Percentiles rank a stretch among this genome's conserved stretches.
Conservation (phyloP, 35 echinoderm and acorn worm genomes). For the Heliocidaris erythrogramma region DNA sequence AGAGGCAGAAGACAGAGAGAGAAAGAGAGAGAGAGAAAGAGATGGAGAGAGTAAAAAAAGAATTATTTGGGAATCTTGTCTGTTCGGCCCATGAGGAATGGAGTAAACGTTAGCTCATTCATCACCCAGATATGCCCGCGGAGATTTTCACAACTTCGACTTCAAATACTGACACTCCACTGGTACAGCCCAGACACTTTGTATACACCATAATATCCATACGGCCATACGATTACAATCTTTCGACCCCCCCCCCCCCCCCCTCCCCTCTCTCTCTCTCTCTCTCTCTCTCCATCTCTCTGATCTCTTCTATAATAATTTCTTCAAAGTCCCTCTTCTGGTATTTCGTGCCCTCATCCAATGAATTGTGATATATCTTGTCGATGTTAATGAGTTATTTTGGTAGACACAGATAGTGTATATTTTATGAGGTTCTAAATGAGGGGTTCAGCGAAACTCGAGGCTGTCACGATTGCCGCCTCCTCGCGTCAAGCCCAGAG, state of each 20-base stretch:
- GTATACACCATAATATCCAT: neutral
- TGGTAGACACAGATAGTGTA: constrained; percentile 29
- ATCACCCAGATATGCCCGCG: constrained; percentile 43
- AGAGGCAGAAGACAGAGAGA: neutral
- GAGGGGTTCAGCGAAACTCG: constrained; percentile 43
- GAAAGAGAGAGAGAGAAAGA: neutral
- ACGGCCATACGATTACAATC: neutral
- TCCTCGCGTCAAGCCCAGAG: constrained; percentile 11
- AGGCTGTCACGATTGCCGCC: constrained; percentile 22
- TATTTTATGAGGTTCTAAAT: constrained; percentile 35
- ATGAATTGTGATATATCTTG: neutral
- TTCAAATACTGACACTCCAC: neutral
- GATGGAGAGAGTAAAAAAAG: neutral
- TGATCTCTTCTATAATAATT: neutral
- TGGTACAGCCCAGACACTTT: neutral
- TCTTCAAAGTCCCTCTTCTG: neutral
- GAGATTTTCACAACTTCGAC: constrained; percentile 41
- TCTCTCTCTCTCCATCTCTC: neutral
- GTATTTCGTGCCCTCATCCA: neutral
- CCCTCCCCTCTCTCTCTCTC: neutral
- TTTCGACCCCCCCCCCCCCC: neutral
- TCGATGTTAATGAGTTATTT: constrained; percentile 42
- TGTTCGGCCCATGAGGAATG: constrained; percentile 17
- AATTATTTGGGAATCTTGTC: neutral
- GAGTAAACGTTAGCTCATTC: constrained; percentile 47